phyloP scores from a whole-genome alignment of 2,113 vertebrate genomes.

The Lophura nycthemera region DNA sequence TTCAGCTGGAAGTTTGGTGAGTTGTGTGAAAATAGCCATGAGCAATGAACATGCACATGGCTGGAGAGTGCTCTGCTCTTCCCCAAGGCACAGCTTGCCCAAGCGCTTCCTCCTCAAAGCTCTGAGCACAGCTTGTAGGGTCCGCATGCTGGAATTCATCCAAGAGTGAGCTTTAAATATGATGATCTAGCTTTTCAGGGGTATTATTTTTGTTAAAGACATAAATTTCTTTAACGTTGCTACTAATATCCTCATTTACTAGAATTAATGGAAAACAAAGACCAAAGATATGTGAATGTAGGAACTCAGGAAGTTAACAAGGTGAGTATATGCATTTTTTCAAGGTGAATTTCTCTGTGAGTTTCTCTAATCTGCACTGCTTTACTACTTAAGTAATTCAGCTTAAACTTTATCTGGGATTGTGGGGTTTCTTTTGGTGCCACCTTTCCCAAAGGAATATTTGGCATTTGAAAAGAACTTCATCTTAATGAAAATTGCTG shows the following conservation, averaged over 20 bases:
- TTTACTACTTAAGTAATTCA: not conserved
- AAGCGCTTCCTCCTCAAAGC: not conserved
- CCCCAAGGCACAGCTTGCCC: not conserved
- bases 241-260: not conserved
- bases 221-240: not conserved
- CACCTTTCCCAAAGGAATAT: not conserved
- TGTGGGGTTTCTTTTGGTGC: not conserved
- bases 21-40: not conserved
- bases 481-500: slow-evolving; percentile 1
- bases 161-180: not conserved
- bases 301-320: not conserved
- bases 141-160: not conserved
- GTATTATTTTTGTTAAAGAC: not conserved
- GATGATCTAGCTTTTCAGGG: not conserved
- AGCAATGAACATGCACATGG: fast-evolving
- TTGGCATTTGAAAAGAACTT: slow-evolving; percentile 5
- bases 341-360: not conserved
- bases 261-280: not conserved
- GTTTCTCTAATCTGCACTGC: not conserved
- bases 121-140: not conserved
- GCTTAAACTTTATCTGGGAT: not conserved
- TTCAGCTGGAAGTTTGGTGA: not conserved
- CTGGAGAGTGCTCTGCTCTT: not conserved
- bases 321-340: not conserved
- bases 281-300: not conserved